Evolutionary conservation across 2,797 vertebrate species (phyloP).

Genomic region (Morus bassanus): DNA sequence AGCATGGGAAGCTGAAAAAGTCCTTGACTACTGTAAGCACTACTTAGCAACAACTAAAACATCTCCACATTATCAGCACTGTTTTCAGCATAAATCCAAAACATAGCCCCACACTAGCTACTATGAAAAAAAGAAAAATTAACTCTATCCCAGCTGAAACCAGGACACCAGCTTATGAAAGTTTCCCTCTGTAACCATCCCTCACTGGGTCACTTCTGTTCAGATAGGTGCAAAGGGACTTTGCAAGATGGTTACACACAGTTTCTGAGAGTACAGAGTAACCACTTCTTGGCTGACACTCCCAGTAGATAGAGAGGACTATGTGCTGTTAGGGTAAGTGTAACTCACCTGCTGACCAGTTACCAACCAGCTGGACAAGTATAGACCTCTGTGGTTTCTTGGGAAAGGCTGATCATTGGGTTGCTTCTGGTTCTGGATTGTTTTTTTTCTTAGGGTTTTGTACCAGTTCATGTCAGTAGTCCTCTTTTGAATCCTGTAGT

Average conservation of each 20-base stretch:
- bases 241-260: neutral
- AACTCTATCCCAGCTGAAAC: too few species aligned
- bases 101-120: too few species aligned
- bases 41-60: too few species aligned
- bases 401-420: neutral
- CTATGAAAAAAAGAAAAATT: too few species aligned
- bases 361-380: neutral
- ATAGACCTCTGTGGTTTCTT: neutral
- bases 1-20: too few species aligned
- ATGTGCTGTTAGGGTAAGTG: neutral
- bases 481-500: neutral
- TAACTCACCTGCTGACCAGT: neutral
- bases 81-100: too few species aligned
- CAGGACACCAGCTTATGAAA: too few species aligned
- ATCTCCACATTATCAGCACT: too few species aligned
- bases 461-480: neutral
- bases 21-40: too few species aligned
- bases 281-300: neutral
- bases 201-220: neutral
- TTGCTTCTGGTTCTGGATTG: neutral
- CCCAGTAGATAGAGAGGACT: fast-evolving
- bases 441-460: neutral
- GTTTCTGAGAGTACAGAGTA: neutral
- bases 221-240: neutral
- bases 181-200: neutral